These are phyloP conservation scores for Datnioides undecimradiatus DNA, from an alignment of 2,113 vertebrate genomes.

Conservation along the genomic window DNA sequence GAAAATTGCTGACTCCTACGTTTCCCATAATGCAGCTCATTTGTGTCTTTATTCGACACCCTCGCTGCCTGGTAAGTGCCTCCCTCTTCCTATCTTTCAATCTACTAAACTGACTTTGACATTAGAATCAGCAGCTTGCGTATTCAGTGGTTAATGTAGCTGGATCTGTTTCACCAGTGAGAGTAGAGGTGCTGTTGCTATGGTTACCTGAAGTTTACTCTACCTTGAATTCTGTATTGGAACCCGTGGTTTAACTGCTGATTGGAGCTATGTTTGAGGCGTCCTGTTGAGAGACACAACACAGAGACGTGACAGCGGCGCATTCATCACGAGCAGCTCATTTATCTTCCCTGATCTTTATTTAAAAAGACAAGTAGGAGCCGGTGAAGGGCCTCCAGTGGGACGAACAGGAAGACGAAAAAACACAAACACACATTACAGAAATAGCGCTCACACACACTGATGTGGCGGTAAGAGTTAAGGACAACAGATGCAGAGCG, in stretches of 20 bases:
- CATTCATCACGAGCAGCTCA: neutral
- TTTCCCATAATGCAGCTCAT: neutral
- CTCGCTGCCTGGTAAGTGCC: neutral
- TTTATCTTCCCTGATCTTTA: slow-evolving; percentile 5
- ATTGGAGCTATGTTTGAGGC: neutral
- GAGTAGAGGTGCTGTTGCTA: neutral
- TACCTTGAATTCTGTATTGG: too few species aligned
- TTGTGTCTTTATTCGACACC: neutral
- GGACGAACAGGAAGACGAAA: neutral
- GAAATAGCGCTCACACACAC: neutral
- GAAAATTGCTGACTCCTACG: neutral
- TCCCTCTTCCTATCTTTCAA: neutral
- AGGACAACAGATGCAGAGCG: neutral
- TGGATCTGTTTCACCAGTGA: neutral
- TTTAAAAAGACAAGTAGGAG: slow-evolving; percentile 16
- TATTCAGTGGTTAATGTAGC: neutral
- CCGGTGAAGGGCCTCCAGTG: neutral
- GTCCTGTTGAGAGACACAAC: neutral
- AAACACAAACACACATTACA: neutral
- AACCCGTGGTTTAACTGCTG: neutral
- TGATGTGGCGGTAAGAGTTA: neutral
- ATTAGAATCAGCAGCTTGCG: neutral
- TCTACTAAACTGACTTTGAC: neutral
- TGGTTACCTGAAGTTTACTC: neutral
- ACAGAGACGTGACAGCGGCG: neutral